Evolutionary conservation across 2,797 vertebrate genomes (phyloP).

Genomic region (Crotalus adamanteus): DNA sequence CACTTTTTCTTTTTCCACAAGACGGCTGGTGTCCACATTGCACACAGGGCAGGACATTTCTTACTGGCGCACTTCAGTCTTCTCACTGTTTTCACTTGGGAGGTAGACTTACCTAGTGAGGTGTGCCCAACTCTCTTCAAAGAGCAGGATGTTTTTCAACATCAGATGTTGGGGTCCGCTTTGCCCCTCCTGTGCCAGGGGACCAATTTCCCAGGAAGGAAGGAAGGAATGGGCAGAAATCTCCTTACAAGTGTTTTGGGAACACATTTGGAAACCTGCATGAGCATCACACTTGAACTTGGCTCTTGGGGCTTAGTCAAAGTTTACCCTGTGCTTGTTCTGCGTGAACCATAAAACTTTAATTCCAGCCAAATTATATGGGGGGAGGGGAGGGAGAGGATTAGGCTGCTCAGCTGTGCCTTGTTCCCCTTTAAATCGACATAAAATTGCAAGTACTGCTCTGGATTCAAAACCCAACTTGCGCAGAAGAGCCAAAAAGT

Average conservation of each 20-base stretch:
- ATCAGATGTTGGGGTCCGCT: too few relatives aligned
- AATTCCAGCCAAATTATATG: not conserved
- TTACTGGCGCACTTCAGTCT: not conserved
- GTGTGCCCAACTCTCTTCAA: not conserved
- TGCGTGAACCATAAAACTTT: not conserved
- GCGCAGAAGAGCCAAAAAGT: not conserved
- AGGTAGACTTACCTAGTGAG: not conserved
- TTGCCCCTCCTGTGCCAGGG: not conserved
- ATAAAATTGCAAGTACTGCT: not conserved
- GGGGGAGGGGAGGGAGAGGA: accelerated
- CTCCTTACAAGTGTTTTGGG: too few relatives aligned
- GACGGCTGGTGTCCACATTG: not conserved
- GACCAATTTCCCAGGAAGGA: not conserved
- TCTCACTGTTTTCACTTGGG: not conserved
- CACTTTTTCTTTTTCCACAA: not conserved
- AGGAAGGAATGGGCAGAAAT: not conserved
- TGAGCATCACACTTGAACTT: not conserved
- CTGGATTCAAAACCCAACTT: not conserved
- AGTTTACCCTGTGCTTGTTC: not conserved
- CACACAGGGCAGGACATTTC: not conserved
- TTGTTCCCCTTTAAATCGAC: too few relatives aligned
- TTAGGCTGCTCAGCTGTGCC: not conserved
- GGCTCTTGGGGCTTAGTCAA: not conserved
- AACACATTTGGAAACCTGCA: not conserved
- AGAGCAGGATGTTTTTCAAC: too few relatives aligned